Evolutionary conservation across 2,797 vertebrate genomes (phyloP), one percentile per base, ranked within the genome.

Genomic region (Myotis planiceps): DNA sequence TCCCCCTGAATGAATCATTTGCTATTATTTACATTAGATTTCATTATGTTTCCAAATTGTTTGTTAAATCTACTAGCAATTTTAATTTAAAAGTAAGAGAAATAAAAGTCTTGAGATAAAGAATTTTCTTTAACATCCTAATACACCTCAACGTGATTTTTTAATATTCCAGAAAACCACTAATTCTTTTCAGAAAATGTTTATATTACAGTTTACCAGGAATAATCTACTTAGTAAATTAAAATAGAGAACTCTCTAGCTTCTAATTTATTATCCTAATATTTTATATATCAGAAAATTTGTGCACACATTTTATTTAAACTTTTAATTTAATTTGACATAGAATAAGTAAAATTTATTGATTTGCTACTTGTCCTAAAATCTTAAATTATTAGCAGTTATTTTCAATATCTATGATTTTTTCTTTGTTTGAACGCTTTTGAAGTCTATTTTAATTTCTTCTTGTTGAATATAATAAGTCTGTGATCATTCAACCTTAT

Each of bases 31-130:
- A 74, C 25, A 71, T 1, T 88, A n/a, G 76, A 65, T 78, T 85
- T 92, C 15, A 79, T 49, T 82, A 79, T 81, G 15, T 66, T 91
- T 81, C 29, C 45, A 82, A 79, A 69, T 95, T 76, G 14, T 76
- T 72, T 74, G 18, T 78, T 90, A 91, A 88, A 83, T 68, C 27
- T 84, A 80, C 27, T 66, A 74, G 14, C 3, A 60, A 47, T 72
- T 88, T 87, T 83, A 86, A 81, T 58, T 92, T 85, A 60, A 25
- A 85, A 85, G 18, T 60, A 68, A 69, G 13, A 60, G 66, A 85
- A 90, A 90, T 60, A 83, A 72, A 74, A 27, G 29, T 89, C 8
- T 81, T 84, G 14, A 65, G 5, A 49, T 78, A 63, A 84, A 96
- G 49, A 76, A 10, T 81, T 5, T 79, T 27, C 27, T 66, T 66